Base-by-base conservation (phyloP, 1,140 invertebrate genomes). In the Megalopta genalis region DNA sequence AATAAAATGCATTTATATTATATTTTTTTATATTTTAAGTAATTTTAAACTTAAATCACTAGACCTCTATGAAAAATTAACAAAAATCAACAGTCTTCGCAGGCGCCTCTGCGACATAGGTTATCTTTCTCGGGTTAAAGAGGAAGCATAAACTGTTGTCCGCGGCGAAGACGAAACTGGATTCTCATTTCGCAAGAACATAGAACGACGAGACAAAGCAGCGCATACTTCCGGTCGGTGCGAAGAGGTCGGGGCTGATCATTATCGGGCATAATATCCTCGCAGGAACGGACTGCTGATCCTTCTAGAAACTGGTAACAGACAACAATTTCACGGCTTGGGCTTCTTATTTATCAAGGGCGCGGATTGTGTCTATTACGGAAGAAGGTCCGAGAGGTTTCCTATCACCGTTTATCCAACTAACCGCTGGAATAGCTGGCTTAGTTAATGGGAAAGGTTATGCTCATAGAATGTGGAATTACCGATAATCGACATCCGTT, bases 251-350 rank as follows among this genome's bases (percentile, higher is more conserved):
- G 59, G 4, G 69, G 72, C 76, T 71, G 76, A 78, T 78, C 49
- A 72, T 72, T 78, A 72, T 72, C 69, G 18, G 23, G 37, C 27
- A 32, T 72, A 64, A 78, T 78, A 60, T 78, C 37, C 76, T 71
- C 72, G 60, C 49, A 72, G 49, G 72, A 78, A 68, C 60, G 76
- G 69, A 62, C 18, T 21, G 9, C 18, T 2, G 18, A 21, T 60
- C 18, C 49, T 54, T 57, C 21, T 18, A 10, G n/a, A 69, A 4
- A 25, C 74, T 57, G 39, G 65, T 32, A 42, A 6, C 18, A 16
- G n/a, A 1, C 0, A 8, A 71, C 7, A 8, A 49, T 71, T 62
- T 71, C 21, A 14, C 23, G 6, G 6, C 3, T 16, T 23, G 25
- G 8, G 0, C 8, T 65, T 27, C 25, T 54, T 42, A 27, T 23